Conservation (phyloP, 2,888 invertebrate genomes). For the Campopleginae sp. region DNA sequence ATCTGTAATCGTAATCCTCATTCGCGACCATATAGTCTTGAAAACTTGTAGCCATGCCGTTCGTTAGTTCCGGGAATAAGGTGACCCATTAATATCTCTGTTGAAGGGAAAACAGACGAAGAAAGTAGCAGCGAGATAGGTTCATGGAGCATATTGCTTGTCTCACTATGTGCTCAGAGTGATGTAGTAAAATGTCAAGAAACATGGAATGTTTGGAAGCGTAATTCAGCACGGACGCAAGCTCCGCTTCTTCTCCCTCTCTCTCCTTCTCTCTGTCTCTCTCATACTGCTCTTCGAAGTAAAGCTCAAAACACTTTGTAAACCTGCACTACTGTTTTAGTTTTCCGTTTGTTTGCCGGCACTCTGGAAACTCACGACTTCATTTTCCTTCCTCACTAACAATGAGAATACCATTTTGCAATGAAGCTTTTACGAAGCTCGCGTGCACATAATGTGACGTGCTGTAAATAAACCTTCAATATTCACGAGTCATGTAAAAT, state of each 20-base stretch:
- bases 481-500: conserved; percentile 12
- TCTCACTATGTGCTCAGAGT: conserved; percentile 45
- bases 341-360: conserved; percentile 60
- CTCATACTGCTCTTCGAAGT: background rate
- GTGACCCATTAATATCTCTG: conserved; percentile 70
- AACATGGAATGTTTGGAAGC: conserved; percentile 40
- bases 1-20: conserved; percentile 39
- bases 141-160: conserved; percentile 16
- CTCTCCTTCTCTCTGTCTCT: too few species aligned
- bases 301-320: conserved; percentile 20
- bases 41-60: conserved; percentile 39
- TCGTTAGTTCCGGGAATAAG: conserved; percentile 70
- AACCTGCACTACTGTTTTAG: conserved; percentile 57
- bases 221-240: conserved; percentile 57
- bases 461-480: background rate
- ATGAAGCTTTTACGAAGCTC: conserved; percentile 17
- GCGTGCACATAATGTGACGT: conserved; percentile 6
- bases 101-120: conserved; percentile 53
- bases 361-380: conserved; percentile 14
- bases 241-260: conserved; percentile 5
- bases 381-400: conserved; percentile 2
- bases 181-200: conserved; percentile 56
- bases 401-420: conserved; percentile 8
- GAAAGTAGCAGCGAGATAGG: conserved; percentile 8
- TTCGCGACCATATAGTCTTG: background rate